Evolutionary conservation across 2,797 vertebrate species (phyloP).

Genomic region (Helostoma temminkii): DNA sequence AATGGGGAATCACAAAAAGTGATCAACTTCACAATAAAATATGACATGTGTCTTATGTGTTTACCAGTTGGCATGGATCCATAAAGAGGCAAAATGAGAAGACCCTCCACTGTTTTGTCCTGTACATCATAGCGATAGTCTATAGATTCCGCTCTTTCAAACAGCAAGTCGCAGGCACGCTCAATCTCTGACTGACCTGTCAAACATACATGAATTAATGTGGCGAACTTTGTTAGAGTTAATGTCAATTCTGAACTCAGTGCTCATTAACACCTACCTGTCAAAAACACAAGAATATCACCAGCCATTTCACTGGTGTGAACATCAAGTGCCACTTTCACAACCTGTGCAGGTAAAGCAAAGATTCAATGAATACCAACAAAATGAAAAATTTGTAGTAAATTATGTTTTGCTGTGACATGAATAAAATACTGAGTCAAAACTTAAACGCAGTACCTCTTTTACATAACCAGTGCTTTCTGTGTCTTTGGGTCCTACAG

Average conservation of each 20-base stretch:
- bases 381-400: not conserved
- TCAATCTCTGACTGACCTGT: constrained; percentile 96
- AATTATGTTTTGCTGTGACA: not conserved
- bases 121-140: constrained; percentile 94
- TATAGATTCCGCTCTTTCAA: constrained; percentile 91
- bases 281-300: constrained; percentile 97
- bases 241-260: not conserved
- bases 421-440: not conserved
- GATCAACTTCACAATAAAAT: not conserved
- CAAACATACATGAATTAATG: constrained; percentile 26
- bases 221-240: not conserved
- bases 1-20: not conserved
- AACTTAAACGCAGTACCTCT: constrained; percentile 84
- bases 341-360: constrained; percentile 83
- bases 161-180: constrained; percentile 92
- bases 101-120: constrained; percentile 90
- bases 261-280: constrained; percentile 81
- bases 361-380: not conserved
- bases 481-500: constrained; percentile 91
- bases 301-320: constrained; percentile 92
- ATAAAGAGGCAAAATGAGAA: constrained; percentile 95
- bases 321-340: constrained; percentile 91
- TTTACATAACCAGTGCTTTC: constrained; percentile 91
- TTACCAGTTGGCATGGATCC: constrained; percentile 98
- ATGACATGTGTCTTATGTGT: not conserved